Evolutionary conservation across 2,888 invertebrate genomes (phyloP), one percentile per base, ranked within the genome.

Genomic region (Frankliniella intonsa): DNA sequence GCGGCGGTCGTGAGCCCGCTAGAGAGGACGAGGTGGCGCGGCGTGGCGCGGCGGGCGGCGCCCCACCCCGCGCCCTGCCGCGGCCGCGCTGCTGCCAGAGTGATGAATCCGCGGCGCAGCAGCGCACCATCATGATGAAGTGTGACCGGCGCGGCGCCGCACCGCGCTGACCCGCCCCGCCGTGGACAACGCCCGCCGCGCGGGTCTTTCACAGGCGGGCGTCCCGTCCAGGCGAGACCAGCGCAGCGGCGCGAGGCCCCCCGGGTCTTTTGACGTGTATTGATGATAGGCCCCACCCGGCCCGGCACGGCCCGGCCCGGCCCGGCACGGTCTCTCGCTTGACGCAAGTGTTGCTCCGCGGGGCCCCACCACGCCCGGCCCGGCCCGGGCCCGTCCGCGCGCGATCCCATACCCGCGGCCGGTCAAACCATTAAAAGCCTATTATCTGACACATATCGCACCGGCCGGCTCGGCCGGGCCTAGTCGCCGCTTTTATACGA

Each of bases 131-230:
- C 69, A 69, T n/a, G 69, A 69, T 69, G 69, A 69, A 69, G 69
- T 69, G 69, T 69, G 69, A 69, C 69, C 69, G 69, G 69, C n/a
- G 3, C 69, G 22, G 69, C 69, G 14, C 69, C n/a, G 69, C 11
- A n/a, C n/a, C 10, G n/a, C 69, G 14, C 55, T 8, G 55, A 2
- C 5, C 55, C 7, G 55, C 3, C 55, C 22, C 22, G 69, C 22
- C 69, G 69, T 69, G 69, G 69, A 69, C 69, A 69, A n/a, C 69
- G 69, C 69, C 69, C 69, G 69, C 69, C 69, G n/a, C 69, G 69
- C 19, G 55, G 14, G n/a, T 69, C n/a, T 11, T 19, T 22, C 22
- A 69, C 17, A 19, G 55, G 55, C 55, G n/a, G n/a, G n/a, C n/a
- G n/a, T n/a, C n/a, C n/a, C n/a, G 55, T 55, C 55, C 38, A 38